Evolutionary conservation across 2,113 vertebrate genomes (phyloP).

Genomic region (Perca flavescens): DNA sequence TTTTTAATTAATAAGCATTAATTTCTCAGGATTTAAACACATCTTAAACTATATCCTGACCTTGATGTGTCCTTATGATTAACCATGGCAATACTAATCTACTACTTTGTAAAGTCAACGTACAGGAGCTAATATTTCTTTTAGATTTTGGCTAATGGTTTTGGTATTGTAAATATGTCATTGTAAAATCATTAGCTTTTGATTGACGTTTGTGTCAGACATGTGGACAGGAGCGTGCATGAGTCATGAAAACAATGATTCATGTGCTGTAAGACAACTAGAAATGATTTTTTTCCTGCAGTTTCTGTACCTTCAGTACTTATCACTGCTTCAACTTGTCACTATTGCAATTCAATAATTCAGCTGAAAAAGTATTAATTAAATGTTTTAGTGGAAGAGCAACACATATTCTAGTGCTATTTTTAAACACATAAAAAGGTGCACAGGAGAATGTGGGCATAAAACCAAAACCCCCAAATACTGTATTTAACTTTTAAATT

Average conservation of each 20-base stretch:
- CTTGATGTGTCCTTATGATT: too few species aligned
- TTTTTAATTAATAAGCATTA: neutral
- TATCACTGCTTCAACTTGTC: neutral
- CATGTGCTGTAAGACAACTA: neutral
- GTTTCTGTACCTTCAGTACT: neutral
- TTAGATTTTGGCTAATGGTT: too few species aligned
- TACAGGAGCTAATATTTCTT: too few species aligned
- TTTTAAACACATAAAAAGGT: neutral
- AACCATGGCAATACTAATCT: too few species aligned
- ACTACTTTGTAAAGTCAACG: too few species aligned
- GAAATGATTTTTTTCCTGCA: neutral
- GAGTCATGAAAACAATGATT: constrained; percentile 21
- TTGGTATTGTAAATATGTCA: too few species aligned
- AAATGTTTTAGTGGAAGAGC: neutral
- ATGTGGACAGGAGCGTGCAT: neutral
- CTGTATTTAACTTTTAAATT: constrained; percentile 2
- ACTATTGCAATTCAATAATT: neutral
- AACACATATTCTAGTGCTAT: neutral
- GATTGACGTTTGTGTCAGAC: neutral
- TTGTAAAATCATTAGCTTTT: neutral
- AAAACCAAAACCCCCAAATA: neutral
- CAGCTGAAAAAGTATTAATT: neutral
- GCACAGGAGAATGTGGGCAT: neutral
- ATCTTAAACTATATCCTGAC: too few species aligned
- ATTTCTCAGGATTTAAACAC: neutral